Conservation (phyloP, 2,113 vertebrate genomes). For the Erinaceus europaeus region DNA sequence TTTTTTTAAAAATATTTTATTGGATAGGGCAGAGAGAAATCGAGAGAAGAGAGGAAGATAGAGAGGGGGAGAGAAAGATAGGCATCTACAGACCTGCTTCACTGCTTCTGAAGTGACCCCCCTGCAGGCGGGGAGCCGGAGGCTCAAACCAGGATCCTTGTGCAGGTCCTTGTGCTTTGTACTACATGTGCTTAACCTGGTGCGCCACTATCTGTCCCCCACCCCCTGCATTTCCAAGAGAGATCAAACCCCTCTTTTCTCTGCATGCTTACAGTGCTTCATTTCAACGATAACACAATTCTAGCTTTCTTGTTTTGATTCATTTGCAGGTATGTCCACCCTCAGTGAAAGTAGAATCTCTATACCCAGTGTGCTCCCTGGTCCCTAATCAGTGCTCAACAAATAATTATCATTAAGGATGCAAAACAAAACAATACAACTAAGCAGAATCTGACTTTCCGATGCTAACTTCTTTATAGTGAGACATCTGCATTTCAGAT, state of each 20-base stretch:
- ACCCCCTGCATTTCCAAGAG: neutral
- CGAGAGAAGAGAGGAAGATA: no score
- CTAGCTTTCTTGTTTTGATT: neutral
- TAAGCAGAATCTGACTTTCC: neutral
- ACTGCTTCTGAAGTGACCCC: no score
- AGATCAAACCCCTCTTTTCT: neutral
- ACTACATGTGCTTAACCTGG: no score
- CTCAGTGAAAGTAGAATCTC: neutral
- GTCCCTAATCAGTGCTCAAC: neutral
- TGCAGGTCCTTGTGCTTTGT: no score
- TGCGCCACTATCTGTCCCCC: no score
- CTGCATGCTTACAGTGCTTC: neutral
- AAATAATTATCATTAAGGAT: neutral
- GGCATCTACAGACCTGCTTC: no score
- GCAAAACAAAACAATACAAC: neutral
- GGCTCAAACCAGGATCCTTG: no score
- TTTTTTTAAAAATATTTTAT: no score
- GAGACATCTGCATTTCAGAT: neutral
- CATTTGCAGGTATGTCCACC: neutral
- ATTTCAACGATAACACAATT: neutral
- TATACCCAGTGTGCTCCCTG: neutral
- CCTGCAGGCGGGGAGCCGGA: no score
- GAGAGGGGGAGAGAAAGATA: no score
- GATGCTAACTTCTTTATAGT: neutral
- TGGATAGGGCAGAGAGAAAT: no score